phyloP scores from a whole-genome alignment of 2,113 vertebrate species.

The Neogale vison region DNA sequence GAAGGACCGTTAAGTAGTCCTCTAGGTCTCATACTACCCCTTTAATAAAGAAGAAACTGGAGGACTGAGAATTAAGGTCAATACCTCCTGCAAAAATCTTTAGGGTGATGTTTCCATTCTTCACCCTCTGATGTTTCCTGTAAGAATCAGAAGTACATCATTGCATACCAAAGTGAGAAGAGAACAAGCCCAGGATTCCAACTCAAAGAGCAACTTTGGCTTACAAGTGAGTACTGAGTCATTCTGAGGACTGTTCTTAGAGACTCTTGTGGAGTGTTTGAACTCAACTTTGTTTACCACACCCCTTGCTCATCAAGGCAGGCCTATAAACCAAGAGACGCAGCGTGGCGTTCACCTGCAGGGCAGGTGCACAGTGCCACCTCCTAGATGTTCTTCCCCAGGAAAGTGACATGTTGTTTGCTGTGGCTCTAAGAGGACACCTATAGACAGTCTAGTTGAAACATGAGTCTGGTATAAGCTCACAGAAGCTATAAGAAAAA shows the following conservation, averaged over 20 bases:
- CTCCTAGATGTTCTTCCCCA: constrained; percentile 41
- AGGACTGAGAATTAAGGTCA: background rate
- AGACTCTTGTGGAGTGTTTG: constrained; percentile 63
- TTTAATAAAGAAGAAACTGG: constrained; percentile 9
- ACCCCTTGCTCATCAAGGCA: constrained; percentile 56
- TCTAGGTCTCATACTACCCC: background rate
- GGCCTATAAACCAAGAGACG: constrained; percentile 57
- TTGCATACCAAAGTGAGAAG: constrained; percentile 14
- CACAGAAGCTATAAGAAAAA: constrained; percentile 18
- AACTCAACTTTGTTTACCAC: constrained; percentile 60
- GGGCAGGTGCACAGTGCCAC: constrained; percentile 48
- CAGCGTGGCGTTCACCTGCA: constrained; percentile 53
- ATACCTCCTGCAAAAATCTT: constrained; percentile 29
- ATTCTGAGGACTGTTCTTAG: constrained; percentile 28
- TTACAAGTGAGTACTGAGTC: constrained; percentile 61
- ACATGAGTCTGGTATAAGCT: background rate
- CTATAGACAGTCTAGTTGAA: constrained; percentile 15
- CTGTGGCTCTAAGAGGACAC: background rate
- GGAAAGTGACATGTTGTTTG: constrained; percentile 19
- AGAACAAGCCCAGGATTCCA: background rate
- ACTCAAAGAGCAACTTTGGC: constrained; percentile 4
- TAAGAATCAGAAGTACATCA: constrained; percentile 7
- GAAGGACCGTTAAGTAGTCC: background rate
- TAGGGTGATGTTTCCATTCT: background rate
- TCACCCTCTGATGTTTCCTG: constrained; percentile 26